Conservation (phyloP, 2,113 vertebrate genomes). For the Glaucomys volans region DNA sequence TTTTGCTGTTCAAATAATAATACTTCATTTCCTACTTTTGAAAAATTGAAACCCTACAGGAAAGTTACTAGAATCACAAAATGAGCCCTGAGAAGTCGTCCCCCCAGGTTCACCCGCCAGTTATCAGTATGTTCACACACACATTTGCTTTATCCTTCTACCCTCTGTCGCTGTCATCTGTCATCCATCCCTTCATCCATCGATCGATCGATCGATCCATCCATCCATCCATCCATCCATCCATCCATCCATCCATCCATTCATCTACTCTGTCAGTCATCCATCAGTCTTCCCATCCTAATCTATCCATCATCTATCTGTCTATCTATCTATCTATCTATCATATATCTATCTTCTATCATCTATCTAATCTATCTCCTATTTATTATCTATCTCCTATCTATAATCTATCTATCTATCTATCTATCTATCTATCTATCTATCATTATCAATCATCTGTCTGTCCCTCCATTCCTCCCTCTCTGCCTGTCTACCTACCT, state of each 20-base stretch:
- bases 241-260: no score
- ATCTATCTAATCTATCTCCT: neutral
- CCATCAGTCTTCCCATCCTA: no score
- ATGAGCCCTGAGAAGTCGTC: neutral
- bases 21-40: neutral
- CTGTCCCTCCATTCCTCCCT: neutral
- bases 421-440: neutral
- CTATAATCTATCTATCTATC: neutral
- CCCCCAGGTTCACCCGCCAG: no score
- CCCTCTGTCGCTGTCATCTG: no score
- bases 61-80: neutral
- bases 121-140: neutral
- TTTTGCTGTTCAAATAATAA: neutral
- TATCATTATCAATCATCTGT: neutral
- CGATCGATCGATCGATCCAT: no score
- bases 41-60: neutral
- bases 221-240: no score
- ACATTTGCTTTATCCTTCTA: neutral
- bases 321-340: no score
- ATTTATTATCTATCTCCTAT: neutral
- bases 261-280: no score
- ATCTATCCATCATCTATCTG: no score
- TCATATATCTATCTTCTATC: no score
- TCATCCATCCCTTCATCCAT: no score
- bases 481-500: neutral